A percentile compares a stretch with the other conserved stretches of the same genome.
Conservation (phyloP, 2,797 vertebrate species). For the Phrynocephalus forsythii region DNA sequence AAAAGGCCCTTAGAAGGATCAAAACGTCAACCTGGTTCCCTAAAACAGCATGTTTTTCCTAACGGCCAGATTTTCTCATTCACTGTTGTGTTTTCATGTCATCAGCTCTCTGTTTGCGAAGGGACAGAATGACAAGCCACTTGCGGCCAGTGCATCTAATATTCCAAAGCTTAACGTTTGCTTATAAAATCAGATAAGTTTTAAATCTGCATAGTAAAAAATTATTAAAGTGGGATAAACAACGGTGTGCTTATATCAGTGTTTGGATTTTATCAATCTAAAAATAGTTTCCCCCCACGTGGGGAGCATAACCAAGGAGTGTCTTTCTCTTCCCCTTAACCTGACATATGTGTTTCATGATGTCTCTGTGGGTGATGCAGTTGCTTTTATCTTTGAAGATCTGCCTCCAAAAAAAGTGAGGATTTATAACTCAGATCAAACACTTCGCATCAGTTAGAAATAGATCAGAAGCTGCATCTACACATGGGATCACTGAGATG, state of each 20-base stretch:
- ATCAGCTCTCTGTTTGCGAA: background rate
- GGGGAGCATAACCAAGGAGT: background rate
- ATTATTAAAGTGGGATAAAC: constrained; percentile 14
- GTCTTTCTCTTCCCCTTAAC: constrained; percentile 9
- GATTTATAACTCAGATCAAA: constrained; percentile 57
- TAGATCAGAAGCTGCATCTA: constrained; percentile 54
- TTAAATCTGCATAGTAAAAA: constrained; percentile 30
- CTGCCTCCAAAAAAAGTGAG: constrained; percentile 37
- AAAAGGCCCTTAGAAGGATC: background rate
- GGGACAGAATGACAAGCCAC: background rate
- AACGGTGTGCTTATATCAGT: background rate
- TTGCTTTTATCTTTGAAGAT: constrained; percentile 52
- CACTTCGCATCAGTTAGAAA: background rate
- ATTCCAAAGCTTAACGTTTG: background rate
- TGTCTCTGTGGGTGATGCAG: accelerated
- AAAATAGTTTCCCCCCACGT: background rate
- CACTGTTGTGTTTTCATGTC: background rate
- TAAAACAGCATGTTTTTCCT: background rate
- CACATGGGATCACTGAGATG: constrained; percentile 4
- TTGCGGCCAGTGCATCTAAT: constrained; percentile 6
- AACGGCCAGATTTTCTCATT: background rate
- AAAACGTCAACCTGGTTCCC: background rate
- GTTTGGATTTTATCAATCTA: constrained; percentile 20
- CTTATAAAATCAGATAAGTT: constrained; percentile 20
- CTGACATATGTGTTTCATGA: constrained; percentile 4